Base-by-base conservation (phyloP, 2,113 vertebrate species). In the Grus americana region DNA sequence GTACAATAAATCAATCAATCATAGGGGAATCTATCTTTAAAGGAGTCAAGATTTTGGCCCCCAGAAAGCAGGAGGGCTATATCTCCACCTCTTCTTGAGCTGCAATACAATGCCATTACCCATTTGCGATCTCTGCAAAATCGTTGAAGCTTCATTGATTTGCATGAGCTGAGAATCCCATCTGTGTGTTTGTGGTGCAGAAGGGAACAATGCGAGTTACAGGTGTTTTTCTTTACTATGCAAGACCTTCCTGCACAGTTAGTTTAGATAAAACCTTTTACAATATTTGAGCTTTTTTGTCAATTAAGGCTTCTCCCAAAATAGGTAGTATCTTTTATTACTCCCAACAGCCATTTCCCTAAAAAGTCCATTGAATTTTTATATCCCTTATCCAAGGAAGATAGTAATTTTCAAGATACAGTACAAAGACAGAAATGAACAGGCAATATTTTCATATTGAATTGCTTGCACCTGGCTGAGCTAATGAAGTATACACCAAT, bases 221-320 rank as follows among this genome's bases (percentile, higher is more conserved):
- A 71, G 55, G 40, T 55, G 6, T 32, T 90, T 50, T 61, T 76
- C 46, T 22, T 88, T 55, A 52, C 27, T 57, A 11, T n/a, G 27
- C 32, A 67, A 84, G 50, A 38, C 26, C 44, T 63, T 40, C 42
- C 34, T 72, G 47, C 20, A 66, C 36, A 75, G 30, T 71, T 76
- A 78, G 70, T 88, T 88, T 59, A 80, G 26, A 36, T 49, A 84
- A 94, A 83, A 68, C 9, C 19, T 86, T 74, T 59, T n/a, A 72
- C 11, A 75, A 26, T 74, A 88, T 26, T 47, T 84, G 52, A 86
- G 61, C 6, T 86, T 92, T 92, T 86, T 80, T 88, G 34, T 46
- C 87, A 95, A 54, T 92, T 94, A 94, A 88, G n/a, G 32, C 12
- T 72, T 67, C 61, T 88, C 44, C 57, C 76, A 52, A 83, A 90